These are phyloP conservation scores for Porites evermanni DNA, from an alignment of 92 coral and sea anemone species.

Conservation along the genomic window DNA sequence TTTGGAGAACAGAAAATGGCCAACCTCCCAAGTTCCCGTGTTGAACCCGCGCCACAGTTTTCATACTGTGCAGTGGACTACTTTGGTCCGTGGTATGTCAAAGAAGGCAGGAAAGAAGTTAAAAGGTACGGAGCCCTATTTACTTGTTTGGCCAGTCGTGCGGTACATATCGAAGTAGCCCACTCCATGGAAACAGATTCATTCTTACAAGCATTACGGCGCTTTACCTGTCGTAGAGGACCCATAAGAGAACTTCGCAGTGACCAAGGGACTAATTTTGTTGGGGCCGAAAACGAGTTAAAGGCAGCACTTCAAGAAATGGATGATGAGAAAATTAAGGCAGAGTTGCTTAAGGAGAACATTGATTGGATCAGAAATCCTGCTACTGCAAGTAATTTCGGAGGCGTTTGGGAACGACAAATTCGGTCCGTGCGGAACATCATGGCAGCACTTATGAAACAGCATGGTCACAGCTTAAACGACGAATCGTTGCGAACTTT, in stretches of 20 bases:
- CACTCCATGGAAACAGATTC: no score
- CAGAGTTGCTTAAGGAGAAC: conserved; percentile 28
- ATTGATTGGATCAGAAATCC: conserved; percentile 41
- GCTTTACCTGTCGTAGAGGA: conserved; percentile 34
- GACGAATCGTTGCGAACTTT: conserved; percentile 44
- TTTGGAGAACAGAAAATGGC: no score
- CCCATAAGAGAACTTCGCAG: conserved; percentile 25
- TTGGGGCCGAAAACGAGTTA: conserved; percentile 23
- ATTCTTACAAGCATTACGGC: background rate
- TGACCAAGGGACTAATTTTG: conserved; percentile 37
- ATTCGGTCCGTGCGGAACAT: background rate
- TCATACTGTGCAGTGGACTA: no score
- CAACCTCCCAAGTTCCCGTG: no score
- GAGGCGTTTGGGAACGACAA: conserved; percentile 56
- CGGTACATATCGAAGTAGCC: no score
- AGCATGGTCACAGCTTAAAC: conserved; percentile 32
- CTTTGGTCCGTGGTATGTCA: no score
- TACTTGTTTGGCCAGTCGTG: no score
- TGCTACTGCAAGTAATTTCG: conserved; percentile 20
- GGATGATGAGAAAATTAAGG: conserved; percentile 33
- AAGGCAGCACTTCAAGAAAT: background rate
- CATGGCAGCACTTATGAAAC: conserved; percentile 2
- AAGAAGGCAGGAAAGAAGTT: no score
- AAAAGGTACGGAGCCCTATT: no score
- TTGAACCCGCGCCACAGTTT: no score